Conservation (phyloP, 1,140 invertebrate species). For the Drosophila tristis region DNA sequence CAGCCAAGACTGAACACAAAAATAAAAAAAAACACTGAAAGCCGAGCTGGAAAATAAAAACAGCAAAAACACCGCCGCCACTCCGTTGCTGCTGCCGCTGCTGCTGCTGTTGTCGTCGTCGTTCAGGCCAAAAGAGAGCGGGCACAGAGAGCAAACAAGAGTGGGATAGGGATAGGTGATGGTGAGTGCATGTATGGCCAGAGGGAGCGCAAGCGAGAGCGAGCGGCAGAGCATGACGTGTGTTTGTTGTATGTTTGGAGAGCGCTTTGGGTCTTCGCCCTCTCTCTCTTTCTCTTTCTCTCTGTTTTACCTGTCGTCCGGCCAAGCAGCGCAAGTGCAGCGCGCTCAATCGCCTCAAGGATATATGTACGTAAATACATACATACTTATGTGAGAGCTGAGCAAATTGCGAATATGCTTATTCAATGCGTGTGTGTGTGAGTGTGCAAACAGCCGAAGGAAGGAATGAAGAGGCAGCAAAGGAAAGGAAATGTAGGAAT, state of each 20-base stretch:
- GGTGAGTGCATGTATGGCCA: slow-evolving; percentile 1
- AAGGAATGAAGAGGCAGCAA: not conserved
- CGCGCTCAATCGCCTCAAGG: slow-evolving; percentile 62
- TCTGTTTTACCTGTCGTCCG: slow-evolving; percentile 59
- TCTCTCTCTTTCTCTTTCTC: not conserved
- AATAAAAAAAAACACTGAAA: slow-evolving; percentile 72
- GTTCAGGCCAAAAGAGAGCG: slow-evolving; percentile 15
- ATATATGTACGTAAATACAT: slow-evolving; percentile 7
- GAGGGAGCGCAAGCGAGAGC: slow-evolving; percentile 12
- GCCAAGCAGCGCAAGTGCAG: slow-evolving; percentile 74
- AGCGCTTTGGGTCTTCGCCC: slow-evolving; percentile 5
- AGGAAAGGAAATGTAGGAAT: slow-evolving; percentile 21
- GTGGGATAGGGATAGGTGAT: slow-evolving; percentile 4
- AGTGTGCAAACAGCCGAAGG: slow-evolving; percentile 32
- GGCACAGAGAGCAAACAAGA: slow-evolving; percentile 6
- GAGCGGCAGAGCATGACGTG: slow-evolving; percentile 31
- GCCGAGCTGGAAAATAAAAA: slow-evolving; percentile 59
- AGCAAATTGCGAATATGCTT: slow-evolving; percentile 62
- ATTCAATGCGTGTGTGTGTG: slow-evolving; percentile 42
- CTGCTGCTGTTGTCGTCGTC: not conserved
- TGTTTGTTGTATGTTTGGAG: slow-evolving; percentile 5
- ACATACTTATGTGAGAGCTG: slow-evolving; percentile 18
- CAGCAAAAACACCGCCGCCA: slow-evolving; percentile 28
- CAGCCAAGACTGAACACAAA: slow-evolving; percentile 43
- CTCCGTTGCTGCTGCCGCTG: slow-evolving; percentile 4